Evolutionary conservation across 2,888 invertebrate genomes (phyloP).

Genomic region (Argyresthia albistria): DNA sequence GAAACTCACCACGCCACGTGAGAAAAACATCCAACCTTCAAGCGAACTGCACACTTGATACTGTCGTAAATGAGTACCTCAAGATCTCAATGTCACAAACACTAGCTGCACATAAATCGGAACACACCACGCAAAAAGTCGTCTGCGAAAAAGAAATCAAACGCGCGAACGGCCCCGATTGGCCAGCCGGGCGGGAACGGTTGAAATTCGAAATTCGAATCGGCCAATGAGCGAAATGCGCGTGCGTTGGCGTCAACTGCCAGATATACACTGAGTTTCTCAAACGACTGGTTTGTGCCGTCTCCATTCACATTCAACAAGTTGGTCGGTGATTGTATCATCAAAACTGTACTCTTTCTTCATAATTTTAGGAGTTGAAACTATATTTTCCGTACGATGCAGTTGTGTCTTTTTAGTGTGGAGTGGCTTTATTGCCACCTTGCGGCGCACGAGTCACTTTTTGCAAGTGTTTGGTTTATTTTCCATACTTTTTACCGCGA

Average conservation of each 20-base stretch:
- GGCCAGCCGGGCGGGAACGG: slow-evolving; percentile 25
- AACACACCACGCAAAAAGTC: slow-evolving; percentile 46
- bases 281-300: slow-evolving; percentile 53
- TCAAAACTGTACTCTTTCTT: no score
- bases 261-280: slow-evolving; percentile 57
- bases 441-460: slow-evolving; percentile 57
- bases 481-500: slow-evolving; percentile 14
- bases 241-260: slow-evolving; percentile 44
- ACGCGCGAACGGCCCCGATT: slow-evolving; percentile 50
- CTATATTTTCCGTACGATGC: background rate
- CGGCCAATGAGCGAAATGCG: slow-evolving; percentile 33
- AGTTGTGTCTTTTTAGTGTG: slow-evolving; percentile 21
- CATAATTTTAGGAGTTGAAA: no score
- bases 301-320: slow-evolving; percentile 54
- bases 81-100: slow-evolving; percentile 43
- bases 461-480: slow-evolving; percentile 45
- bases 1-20: slow-evolving; percentile 48
- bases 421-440: slow-evolving; percentile 39
- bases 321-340: slow-evolving; percentile 18
- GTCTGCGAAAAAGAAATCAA: slow-evolving; percentile 54
- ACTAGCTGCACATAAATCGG: slow-evolving; percentile 35
- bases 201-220: slow-evolving; percentile 52
- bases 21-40: slow-evolving; percentile 53
- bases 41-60: slow-evolving; percentile 20
- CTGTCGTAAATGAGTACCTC: slow-evolving; percentile 10